These are phyloP conservation scores for Herpetotheres cachinnans DNA, from an alignment of 2,113 vertebrate genomes.

Conservation along the genomic window DNA sequence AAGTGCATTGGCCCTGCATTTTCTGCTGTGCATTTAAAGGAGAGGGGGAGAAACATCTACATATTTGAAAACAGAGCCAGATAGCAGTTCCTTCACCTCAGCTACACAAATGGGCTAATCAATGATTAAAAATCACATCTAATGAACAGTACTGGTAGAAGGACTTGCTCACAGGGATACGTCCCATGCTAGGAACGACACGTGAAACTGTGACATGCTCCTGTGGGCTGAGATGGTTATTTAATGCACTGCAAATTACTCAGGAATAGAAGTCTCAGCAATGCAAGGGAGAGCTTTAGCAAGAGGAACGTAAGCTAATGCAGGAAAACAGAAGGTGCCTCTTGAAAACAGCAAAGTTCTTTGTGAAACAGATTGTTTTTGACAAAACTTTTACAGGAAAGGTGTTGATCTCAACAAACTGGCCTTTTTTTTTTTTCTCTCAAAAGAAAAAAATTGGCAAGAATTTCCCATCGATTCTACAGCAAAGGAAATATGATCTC, in stretches of 20 bases:
- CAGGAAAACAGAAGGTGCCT: background rate
- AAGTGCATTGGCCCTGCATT: rapidly evolving
- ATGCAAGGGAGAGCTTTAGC: background rate
- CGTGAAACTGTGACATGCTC: background rate
- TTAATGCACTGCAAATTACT: background rate
- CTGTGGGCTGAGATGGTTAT: background rate
- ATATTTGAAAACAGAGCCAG: background rate
- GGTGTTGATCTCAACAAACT: constrained; percentile 23
- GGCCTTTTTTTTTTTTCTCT: background rate
- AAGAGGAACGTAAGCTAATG: background rate
- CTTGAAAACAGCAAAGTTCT: background rate
- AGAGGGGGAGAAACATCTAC: background rate
- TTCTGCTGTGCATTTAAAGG: background rate
- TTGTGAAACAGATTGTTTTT: background rate
- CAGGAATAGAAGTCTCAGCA: background rate
- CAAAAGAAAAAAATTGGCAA: background rate
- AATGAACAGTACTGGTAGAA: background rate
- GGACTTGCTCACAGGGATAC: background rate
- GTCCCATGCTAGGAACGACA: background rate
- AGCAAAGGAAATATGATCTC: constrained; percentile 55
- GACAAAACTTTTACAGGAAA: constrained; percentile 21
- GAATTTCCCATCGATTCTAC: background rate
- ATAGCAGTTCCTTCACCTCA: background rate
- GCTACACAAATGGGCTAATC: rapidly evolving
- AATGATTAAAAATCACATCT: background rate